phyloP scores from a whole-genome alignment of 2,113 vertebrate genomes.

The Passer montanus region DNA sequence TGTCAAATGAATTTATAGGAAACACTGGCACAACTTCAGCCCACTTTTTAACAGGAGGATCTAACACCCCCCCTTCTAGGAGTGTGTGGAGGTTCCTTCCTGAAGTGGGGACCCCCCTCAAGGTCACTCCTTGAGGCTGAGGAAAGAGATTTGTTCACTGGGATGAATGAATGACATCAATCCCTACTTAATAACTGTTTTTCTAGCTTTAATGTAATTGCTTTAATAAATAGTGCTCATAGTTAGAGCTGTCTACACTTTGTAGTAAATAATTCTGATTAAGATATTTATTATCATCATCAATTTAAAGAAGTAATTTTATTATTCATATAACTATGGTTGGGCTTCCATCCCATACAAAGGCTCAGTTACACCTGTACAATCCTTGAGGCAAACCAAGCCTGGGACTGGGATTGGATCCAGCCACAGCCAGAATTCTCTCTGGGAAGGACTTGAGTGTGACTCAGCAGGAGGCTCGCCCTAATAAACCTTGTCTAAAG shows the following conservation, averaged over 20 bases:
- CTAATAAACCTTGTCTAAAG: background rate
- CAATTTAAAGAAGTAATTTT: background rate
- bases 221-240: background rate
- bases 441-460: background rate
- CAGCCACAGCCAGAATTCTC: background rate
- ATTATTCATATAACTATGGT: background rate
- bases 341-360: background rate
- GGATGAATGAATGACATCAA: background rate
- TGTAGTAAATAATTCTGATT: background rate
- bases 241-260: background rate
- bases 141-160: background rate
- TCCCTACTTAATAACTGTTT: background rate
- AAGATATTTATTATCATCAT: background rate
- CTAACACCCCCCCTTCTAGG: too few species aligned
- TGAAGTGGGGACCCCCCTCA: background rate
- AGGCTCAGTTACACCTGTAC: background rate
- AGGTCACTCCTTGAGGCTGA: background rate
- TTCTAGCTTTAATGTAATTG: background rate
- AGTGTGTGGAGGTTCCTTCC: background rate
- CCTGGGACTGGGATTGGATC: background rate
- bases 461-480: background rate
- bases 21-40: background rate
- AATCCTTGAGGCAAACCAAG: background rate
- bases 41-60: background rate
- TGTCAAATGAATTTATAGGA: background rate